Evolutionary conservation across 2,113 vertebrate species (phyloP).

Genomic region (Gadus macrocephalus): DNA sequence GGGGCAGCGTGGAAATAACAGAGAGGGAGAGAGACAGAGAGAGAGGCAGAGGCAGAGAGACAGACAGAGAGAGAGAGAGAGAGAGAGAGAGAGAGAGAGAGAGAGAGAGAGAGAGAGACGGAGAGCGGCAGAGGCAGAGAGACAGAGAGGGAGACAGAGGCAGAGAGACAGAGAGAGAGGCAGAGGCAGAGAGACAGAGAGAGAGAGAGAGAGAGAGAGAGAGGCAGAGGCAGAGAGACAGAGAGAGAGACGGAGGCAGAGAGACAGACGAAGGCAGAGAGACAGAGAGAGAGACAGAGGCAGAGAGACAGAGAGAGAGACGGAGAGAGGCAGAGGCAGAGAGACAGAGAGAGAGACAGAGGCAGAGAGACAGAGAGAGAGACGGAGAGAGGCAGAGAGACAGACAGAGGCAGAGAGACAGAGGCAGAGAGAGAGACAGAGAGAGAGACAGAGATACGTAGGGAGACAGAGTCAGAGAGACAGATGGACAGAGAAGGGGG

Average conservation of each 20-base stretch:
- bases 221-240: conserved; percentile 8
- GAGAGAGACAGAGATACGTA: conserved; percentile 9
- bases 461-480: background rate
- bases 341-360: conserved; percentile 7
- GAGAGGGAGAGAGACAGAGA: background rate
- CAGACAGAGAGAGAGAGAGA: conserved; percentile 10
- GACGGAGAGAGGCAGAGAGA: background rate
- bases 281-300: conserved; percentile 9
- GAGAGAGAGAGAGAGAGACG: background rate
- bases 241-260: background rate
- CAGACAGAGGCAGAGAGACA: conserved; percentile 1
- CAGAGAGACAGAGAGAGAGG: background rate
- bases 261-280: background rate
- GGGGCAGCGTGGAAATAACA: background rate
- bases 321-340: background rate
- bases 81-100: background rate
- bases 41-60: background rate
- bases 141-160: conserved; percentile 7
- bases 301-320: background rate
- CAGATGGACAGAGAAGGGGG: background rate
- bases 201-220: conserved; percentile 1
- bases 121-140: no score
- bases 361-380: background rate
- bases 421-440: background rate
- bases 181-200: background rate